These are phyloP conservation scores for Platypus cylindrus DNA, from an alignment of 2,888 invertebrate species.

Conservation along the genomic window DNA sequence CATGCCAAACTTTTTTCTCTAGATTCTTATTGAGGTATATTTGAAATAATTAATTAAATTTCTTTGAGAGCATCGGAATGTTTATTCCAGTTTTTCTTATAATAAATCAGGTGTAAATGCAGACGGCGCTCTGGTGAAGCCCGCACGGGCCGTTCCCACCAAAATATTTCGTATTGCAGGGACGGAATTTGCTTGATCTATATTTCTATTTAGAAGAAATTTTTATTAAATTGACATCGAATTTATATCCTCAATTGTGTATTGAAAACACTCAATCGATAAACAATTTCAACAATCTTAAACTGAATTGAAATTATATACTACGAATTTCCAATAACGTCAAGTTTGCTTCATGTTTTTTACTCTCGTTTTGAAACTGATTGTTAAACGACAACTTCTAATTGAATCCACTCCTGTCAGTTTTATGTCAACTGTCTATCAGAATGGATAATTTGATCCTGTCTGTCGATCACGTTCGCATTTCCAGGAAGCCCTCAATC, in stretches of 20 bases:
- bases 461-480: slow-evolving; percentile 31
- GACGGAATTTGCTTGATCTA: slow-evolving; percentile 12
- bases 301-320: neutral
- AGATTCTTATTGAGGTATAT: slow-evolving; percentile 35
- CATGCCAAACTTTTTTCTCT: slow-evolving; percentile 32
- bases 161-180: slow-evolving; percentile 20
- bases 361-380: too few relatives aligned
- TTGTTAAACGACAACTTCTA: too few relatives aligned
- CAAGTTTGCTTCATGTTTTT: too few relatives aligned
- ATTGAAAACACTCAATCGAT: too few relatives aligned
- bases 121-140: slow-evolving; percentile 29
- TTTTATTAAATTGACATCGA: too few relatives aligned
- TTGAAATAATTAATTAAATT: slow-evolving; percentile 40
- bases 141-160: slow-evolving; percentile 30
- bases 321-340: neutral
- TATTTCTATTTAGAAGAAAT: too few relatives aligned
- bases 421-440: slow-evolving; percentile 23
- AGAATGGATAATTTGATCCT: slow-evolving; percentile 31
- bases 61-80: slow-evolving; percentile 33
- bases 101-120: slow-evolving; percentile 35
- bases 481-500: slow-evolving; percentile 28
- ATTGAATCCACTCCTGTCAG: slow-evolving; percentile 8
- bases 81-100: slow-evolving; percentile 32
- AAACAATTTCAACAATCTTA: too few relatives aligned
- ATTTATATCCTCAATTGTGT: too few relatives aligned